phyloP scores from a whole-genome alignment of 2,113 vertebrate species.

The Elephas maximus region DNA sequence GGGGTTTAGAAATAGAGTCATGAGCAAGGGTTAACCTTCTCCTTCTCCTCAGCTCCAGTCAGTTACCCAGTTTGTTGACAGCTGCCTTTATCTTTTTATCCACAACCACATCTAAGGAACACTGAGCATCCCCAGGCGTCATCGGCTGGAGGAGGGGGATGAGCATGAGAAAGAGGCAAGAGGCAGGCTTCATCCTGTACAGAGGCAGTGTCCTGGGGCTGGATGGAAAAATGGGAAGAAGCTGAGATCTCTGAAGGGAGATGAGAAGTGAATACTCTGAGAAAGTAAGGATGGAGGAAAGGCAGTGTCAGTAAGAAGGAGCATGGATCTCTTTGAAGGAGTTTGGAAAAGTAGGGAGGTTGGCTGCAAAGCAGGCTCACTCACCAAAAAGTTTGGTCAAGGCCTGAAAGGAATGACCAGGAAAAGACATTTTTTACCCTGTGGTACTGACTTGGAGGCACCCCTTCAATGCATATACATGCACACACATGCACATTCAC shows the following conservation, averaged over 20 bases:
- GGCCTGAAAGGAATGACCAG: not conserved
- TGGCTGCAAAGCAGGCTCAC: not conserved
- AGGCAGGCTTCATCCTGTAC: constrained; percentile 9
- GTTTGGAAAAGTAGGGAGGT: not conserved
- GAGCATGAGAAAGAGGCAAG: not conserved
- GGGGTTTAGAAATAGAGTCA: not conserved
- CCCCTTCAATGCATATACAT: not conserved
- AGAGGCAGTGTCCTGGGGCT: not conserved
- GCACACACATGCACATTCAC: not conserved
- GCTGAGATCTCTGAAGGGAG: not conserved
- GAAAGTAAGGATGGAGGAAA: not conserved
- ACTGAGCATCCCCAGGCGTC: not conserved
- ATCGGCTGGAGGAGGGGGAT: constrained; percentile 12
- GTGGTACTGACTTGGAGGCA: not conserved
- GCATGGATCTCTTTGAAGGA: not conserved
- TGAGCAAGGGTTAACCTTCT: not conserved
- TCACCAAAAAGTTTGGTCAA: not conserved
- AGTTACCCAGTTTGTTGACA: not conserved
- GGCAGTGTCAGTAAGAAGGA: not conserved
- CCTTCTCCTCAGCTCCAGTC: not conserved
- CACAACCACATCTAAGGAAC: not conserved
- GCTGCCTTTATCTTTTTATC: not conserved
- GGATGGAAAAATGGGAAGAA: not conserved
- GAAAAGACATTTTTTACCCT: not conserved
- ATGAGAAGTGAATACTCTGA: not conserved